These are phyloP conservation scores for Rhagonycha fulva DNA, from an alignment of 2,888 invertebrate species.

Conservation along the genomic window DNA sequence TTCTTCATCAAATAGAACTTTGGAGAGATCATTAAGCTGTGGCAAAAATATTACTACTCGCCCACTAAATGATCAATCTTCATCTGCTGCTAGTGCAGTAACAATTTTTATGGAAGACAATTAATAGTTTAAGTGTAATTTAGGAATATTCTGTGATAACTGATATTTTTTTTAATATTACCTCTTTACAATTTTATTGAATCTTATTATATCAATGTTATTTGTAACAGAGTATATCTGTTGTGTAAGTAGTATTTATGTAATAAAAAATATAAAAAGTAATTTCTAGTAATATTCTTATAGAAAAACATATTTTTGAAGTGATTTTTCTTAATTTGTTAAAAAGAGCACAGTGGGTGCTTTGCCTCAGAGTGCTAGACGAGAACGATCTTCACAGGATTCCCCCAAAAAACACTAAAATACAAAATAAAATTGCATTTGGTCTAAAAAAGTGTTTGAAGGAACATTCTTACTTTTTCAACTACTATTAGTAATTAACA, in stretches of 20 bases:
- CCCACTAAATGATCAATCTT: conserved; percentile 44
- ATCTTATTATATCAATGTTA: conserved; percentile 7
- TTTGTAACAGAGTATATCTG: conserved; percentile 18
- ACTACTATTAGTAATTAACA: too few species aligned
- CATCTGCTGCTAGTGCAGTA: conserved; percentile 64
- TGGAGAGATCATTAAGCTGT: conserved; percentile 41
- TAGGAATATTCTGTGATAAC: conserved; percentile 51
- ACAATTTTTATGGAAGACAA: conserved; percentile 67
- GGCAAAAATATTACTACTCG: conserved; percentile 37
- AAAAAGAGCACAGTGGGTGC: too few species aligned
- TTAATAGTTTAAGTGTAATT: conserved; percentile 39
- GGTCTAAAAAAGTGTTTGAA: too few species aligned
- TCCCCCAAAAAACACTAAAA: too few species aligned
- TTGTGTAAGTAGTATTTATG: conserved; percentile 18
- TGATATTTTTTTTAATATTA: conserved; percentile 20
- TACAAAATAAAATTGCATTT: too few species aligned
- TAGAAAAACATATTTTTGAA: too few species aligned
- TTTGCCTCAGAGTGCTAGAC: too few species aligned
- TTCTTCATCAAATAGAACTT: conserved; percentile 35
- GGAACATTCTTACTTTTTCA: too few species aligned
- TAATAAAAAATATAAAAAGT: conserved; percentile 11
- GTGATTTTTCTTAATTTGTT: too few species aligned
- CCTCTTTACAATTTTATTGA: conserved; percentile 16
- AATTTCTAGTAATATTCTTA: background rate
- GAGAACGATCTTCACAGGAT: too few species aligned